These are phyloP conservation scores for Metopolophium dirhodum DNA, from an alignment of 1,140 invertebrate genomes.

Conservation along the genomic window DNA sequence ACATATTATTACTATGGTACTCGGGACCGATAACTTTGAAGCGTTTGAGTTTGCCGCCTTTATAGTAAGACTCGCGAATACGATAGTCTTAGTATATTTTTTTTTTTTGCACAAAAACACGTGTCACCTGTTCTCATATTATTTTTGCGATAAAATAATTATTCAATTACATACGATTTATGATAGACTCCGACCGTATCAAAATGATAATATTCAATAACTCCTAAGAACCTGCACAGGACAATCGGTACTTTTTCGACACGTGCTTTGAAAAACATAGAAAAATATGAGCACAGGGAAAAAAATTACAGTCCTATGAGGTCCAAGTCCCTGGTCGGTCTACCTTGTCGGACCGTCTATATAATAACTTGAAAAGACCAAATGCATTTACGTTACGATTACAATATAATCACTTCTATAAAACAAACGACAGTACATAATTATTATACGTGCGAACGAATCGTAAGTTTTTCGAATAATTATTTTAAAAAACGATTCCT, in stretches of 20 bases:
- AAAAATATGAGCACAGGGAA: no score
- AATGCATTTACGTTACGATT: not conserved
- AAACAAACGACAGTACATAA: not conserved
- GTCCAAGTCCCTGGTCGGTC: no score
- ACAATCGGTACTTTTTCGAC: not conserved
- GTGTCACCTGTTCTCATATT: not conserved
- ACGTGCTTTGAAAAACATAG: not conserved
- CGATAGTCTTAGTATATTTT: accelerated
- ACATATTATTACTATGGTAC: not conserved
- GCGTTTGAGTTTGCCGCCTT: not conserved
- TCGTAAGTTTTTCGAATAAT: not conserved
- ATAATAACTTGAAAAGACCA: no score
- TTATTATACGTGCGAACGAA: not conserved
- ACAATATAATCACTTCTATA: not conserved
- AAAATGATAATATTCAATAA: not conserved
- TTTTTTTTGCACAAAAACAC: not conserved
- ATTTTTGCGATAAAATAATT: not conserved
- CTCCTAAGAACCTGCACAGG: not conserved
- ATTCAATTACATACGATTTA: not conserved
- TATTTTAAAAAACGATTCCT: not conserved
- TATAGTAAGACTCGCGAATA: not conserved
- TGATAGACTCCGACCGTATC: no score
- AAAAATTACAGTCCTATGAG: not conserved
- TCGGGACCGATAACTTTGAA: not conserved
- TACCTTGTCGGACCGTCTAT: no score